These are phyloP conservation scores for Toxotes chatareus DNA, from an alignment of 2,113 vertebrate species.

Conservation along the genomic window DNA sequence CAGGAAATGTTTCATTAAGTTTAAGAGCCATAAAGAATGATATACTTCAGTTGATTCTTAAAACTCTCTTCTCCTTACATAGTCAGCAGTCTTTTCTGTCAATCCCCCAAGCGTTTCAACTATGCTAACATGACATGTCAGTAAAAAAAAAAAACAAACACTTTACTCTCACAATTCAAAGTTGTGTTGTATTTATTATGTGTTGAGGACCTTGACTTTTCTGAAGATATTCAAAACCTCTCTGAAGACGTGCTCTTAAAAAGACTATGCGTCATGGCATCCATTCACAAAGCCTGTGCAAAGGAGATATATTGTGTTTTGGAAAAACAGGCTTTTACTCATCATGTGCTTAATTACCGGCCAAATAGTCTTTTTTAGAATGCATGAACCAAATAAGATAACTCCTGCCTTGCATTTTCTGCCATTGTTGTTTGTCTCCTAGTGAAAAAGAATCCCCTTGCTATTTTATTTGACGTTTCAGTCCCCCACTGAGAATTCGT, in stretches of 20 bases:
- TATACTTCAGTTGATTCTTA: not conserved
- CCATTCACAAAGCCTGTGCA: slow-evolving; percentile 22
- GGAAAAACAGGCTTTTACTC: slow-evolving; percentile 20
- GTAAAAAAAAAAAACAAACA: slow-evolving; percentile 8
- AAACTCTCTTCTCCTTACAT: not conserved
- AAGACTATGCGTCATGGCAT: slow-evolving; percentile 14
- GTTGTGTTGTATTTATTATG: slow-evolving; percentile 16
- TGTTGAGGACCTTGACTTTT: slow-evolving; percentile 43
- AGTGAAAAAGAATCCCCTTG: slow-evolving; percentile 43
- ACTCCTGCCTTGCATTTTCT: slow-evolving; percentile 9
- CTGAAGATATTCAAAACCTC: slow-evolving; percentile 33
- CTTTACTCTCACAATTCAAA: slow-evolving; percentile 15
- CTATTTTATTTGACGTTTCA: slow-evolving; percentile 27
- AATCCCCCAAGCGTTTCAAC: not conserved
- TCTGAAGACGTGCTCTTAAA: not conserved
- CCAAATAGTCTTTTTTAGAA: slow-evolving; percentile 19
- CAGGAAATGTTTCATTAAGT: slow-evolving; percentile 2
- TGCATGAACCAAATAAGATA: slow-evolving; percentile 27
- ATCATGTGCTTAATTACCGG: slow-evolving; percentile 29
- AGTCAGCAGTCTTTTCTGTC: not conserved
- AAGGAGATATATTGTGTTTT: slow-evolving; percentile 21
- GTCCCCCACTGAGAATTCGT: slow-evolving; percentile 39
- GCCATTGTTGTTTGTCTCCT: slow-evolving; percentile 20
- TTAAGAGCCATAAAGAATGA: not conserved
- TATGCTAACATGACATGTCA: not conserved